Conservation (phyloP, 2,888 invertebrate species). For the Epistrophe grossulariae region DNA sequence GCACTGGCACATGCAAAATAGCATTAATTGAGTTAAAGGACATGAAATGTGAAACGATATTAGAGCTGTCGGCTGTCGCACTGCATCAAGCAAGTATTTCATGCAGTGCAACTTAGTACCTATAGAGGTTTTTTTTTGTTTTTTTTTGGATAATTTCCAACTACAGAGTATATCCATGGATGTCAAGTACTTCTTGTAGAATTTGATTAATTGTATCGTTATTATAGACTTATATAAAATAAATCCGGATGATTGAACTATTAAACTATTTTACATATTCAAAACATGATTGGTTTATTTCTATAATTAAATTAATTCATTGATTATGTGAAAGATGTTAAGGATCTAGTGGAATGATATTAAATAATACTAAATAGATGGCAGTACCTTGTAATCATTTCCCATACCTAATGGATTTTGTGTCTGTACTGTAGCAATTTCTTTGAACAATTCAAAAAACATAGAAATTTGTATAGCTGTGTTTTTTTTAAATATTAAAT, state of each 20-base stretch:
- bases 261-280: not conserved
- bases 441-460: too few species aligned
- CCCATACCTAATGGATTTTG: too few species aligned
- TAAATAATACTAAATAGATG: not conserved
- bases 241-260: constrained; percentile 6
- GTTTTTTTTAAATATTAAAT: too few species aligned
- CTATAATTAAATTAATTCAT: not conserved
- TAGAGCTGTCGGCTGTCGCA: constrained; percentile 40
- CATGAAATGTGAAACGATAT: constrained; percentile 53
- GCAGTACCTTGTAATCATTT: too few species aligned
- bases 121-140: not conserved
- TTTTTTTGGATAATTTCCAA: constrained; percentile 41
- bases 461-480: too few species aligned
- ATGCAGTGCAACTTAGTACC: constrained; percentile 19
- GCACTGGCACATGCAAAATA: constrained; percentile 36
- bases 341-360: not conserved
- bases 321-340: not conserved
- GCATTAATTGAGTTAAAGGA: constrained; percentile 46
- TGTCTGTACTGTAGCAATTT: too few species aligned
- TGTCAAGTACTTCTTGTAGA: not conserved
- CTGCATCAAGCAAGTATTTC: constrained; percentile 36
- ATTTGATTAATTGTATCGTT: constrained; percentile 39
- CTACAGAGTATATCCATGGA: not conserved
- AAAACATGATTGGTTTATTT: not conserved
- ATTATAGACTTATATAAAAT: constrained; percentile 11